Conservation (phyloP, 2,113 vertebrate genomes). For the Eulacestoma nigropectus region DNA sequence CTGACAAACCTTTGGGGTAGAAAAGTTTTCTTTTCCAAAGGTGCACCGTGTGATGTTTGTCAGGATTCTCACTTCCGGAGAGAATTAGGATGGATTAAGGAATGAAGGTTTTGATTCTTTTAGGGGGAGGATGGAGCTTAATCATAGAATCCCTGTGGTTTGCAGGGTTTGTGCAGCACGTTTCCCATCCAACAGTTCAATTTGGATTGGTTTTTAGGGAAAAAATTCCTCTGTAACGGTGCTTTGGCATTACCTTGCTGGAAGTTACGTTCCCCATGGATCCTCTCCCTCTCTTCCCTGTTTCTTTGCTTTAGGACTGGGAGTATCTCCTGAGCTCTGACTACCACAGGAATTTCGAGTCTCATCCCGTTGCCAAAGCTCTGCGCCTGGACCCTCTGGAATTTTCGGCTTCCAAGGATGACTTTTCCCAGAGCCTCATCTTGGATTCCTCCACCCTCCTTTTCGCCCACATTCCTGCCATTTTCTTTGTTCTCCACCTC, state of each 20-base stretch:
- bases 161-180: neutral
- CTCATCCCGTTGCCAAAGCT: slow-evolving; percentile 73
- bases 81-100: neutral
- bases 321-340: slow-evolving; percentile 88
- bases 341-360: slow-evolving; percentile 86
- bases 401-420: slow-evolving; percentile 52
- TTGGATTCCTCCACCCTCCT: slow-evolving; percentile 89
- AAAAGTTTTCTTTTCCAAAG: neutral
- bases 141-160: neutral
- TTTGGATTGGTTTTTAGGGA: neutral
- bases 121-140: neutral
- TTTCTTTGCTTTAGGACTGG: slow-evolving; percentile 82
- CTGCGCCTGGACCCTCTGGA: slow-evolving; percentile 70
- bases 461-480: slow-evolving; percentile 87
- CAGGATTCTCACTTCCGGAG: neutral
- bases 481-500: slow-evolving; percentile 94
- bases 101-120: neutral
- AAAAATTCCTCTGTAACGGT: neutral
- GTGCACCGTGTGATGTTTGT: neutral
- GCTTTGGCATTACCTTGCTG: neutral
- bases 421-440: slow-evolving; percentile 69
- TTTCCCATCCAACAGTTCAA: neutral
- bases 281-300: neutral
- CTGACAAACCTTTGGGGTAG: neutral
- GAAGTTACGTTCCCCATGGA: neutral